These are phyloP conservation scores for Nautilus pompilius DNA, from an alignment of 1,140 invertebrate species.

Conservation along the genomic window DNA sequence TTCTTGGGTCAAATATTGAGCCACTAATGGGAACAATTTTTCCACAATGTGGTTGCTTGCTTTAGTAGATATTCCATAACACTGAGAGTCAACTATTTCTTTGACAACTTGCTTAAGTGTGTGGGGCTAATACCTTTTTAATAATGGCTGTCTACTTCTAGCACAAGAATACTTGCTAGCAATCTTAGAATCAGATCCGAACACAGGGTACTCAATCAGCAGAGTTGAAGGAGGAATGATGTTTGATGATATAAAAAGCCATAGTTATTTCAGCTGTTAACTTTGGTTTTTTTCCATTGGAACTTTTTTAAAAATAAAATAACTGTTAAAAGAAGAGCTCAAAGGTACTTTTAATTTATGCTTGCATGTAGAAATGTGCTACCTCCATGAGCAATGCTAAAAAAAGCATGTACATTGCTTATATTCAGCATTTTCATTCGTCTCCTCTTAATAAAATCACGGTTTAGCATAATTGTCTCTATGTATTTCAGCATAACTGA, in stretches of 20 bases:
- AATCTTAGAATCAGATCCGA: too few relatives aligned
- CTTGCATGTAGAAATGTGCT: too few relatives aligned
- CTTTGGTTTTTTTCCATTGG: not conserved
- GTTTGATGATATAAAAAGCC: not conserved
- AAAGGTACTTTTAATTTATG: not conserved
- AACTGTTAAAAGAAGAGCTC: not conserved
- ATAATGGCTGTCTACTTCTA: not conserved
- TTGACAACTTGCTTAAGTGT: not conserved
- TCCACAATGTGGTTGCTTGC: not conserved
- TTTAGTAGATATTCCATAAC: not conserved
- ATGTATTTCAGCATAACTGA: too few relatives aligned
- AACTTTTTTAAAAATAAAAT: not conserved
- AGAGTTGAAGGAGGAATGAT: not conserved
- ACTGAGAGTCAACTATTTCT: not conserved
- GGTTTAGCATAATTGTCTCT: not conserved
- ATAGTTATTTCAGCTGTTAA: not conserved
- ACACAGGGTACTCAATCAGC: not conserved
- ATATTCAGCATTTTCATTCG: not conserved
- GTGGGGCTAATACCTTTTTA: not conserved
- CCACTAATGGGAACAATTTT: not conserved
- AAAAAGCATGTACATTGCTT: not conserved
- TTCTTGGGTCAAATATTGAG: not conserved
- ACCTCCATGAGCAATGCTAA: too few relatives aligned
- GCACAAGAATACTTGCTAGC: not conserved
- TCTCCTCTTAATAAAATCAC: not conserved